A percentile compares a stretch with the other conserved stretches of the same genome.
Conservation (phyloP, 2,797 vertebrate genomes). For the Halcyon badia region DNA sequence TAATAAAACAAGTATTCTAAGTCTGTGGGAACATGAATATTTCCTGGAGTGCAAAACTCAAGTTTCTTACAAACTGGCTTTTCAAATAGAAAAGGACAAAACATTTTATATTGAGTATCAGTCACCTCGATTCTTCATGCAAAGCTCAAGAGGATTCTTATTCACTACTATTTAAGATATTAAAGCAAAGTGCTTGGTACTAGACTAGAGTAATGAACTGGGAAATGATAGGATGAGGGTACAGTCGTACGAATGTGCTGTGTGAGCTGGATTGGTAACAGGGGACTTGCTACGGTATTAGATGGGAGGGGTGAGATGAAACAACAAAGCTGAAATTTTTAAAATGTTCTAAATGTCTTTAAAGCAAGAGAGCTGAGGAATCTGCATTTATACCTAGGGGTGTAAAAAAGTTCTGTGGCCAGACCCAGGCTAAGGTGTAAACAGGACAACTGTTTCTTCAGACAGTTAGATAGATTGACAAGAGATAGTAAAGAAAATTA, state of each 20-base stretch:
- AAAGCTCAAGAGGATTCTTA: neutral
- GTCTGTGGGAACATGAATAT: neutral
- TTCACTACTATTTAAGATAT: neutral
- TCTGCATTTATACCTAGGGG: neutral
- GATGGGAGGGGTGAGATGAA: neutral
- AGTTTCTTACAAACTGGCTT: neutral
- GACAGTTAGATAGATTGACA: neutral
- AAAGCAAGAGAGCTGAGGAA: neutral
- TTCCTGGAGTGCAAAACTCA: neutral
- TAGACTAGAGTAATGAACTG: neutral
- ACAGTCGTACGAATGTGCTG: neutral
- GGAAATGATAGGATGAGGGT: neutral
- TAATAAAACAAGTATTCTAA: neutral
- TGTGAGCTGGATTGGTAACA: neutral
- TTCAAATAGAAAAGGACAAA: neutral
- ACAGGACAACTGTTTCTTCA: neutral
- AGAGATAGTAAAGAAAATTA: neutral
- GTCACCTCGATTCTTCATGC: neutral
- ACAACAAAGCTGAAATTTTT: neutral
- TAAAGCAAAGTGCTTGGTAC: neutral
- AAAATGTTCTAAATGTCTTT: neutral
- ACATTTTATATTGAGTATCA: neutral
- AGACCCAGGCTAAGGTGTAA: neutral
- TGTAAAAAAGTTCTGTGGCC: neutral
- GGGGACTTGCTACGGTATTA: fast-evolving